Percentiles rank a stretch among this genome's conserved stretches.
Evolutionary conservation across 2,888 invertebrate genomes (phyloP).

Genomic region (Orthonevra nobilis): DNA sequence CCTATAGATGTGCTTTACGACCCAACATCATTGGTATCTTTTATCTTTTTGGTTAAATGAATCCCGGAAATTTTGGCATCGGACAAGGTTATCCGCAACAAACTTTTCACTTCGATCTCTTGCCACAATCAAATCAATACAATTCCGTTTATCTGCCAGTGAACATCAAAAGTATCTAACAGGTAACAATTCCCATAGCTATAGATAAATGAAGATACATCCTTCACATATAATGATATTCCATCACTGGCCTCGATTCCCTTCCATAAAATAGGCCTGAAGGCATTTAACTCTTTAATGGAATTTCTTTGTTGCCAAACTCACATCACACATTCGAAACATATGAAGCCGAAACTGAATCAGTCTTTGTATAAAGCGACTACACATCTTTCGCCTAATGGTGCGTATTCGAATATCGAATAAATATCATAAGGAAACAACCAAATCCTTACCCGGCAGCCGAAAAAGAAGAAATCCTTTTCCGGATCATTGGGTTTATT

Average conservation of each 20-base stretch:
- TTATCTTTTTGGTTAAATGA: constrained; percentile 12
- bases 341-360: no score
- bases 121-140: constrained; percentile 8
- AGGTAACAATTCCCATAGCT: constrained; percentile 22
- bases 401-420: constrained; percentile 45
- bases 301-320: constrained; percentile 50
- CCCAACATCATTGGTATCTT: constrained; percentile 9
- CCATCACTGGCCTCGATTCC: constrained; percentile 6
- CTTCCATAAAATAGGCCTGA: no score
- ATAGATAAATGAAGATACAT: neutral
- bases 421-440: constrained; percentile 32
- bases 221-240: constrained; percentile 12
- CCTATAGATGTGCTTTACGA: neutral
- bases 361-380: no score
- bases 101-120: neutral
- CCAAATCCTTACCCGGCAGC: neutral
- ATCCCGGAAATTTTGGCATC: constrained; percentile 9
- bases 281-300: constrained; percentile 53
- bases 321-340: neutral
- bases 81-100: neutral
- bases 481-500: constrained; percentile 62
- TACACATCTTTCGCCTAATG: constrained; percentile 56
- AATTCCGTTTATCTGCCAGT: neutral
- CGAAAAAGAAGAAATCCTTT: constrained; percentile 44
- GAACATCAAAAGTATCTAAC: constrained; percentile 24